phyloP scores from a whole-genome alignment of 2,888 invertebrate genomes.

The Anthoptus insignis region DNA sequence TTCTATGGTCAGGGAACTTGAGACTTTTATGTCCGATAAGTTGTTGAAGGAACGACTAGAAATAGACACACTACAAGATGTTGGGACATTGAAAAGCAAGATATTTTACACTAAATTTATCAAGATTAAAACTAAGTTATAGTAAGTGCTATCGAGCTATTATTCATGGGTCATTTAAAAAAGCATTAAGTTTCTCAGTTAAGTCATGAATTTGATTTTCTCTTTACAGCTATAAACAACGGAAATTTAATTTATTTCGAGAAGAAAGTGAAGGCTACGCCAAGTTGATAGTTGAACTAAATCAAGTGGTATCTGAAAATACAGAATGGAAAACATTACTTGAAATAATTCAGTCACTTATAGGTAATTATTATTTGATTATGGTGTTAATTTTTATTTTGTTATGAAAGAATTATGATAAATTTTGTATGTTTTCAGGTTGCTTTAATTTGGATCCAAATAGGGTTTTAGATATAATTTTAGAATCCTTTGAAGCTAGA shows the following conservation, averaged over 20 bases:
- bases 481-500: slow-evolving; percentile 98
- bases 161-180: too few relatives aligned
- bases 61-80: slow-evolving; percentile 97
- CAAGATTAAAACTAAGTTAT: slow-evolving; percentile 98
- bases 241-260: slow-evolving; percentile 99
- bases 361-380: slow-evolving; percentile 88
- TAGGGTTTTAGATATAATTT: slow-evolving; percentile 97
- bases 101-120: slow-evolving; percentile 98
- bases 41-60: slow-evolving; percentile 97
- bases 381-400: too few relatives aligned
- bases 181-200: too few relatives aligned
- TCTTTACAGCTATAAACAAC: slow-evolving; percentile 99
- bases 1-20: slow-evolving; percentile 92
- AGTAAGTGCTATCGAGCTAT: slow-evolving; percentile 90
- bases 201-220: slow-evolving; percentile 1
- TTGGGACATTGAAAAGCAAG: slow-evolving; percentile 95
- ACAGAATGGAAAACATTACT: slow-evolving; percentile 90
- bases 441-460: slow-evolving; percentile 99
- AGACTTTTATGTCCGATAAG: slow-evolving; percentile 94
- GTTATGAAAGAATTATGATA: too few relatives aligned
- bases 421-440: too few relatives aligned
- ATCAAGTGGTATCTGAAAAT: slow-evolving; percentile 91
- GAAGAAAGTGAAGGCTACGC: slow-evolving; percentile 99
- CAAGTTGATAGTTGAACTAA: slow-evolving; percentile 97
- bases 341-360: slow-evolving; percentile 97